phyloP scores from a whole-genome alignment of 2,113 vertebrate genomes.

The Phoenicopterus ruber region DNA sequence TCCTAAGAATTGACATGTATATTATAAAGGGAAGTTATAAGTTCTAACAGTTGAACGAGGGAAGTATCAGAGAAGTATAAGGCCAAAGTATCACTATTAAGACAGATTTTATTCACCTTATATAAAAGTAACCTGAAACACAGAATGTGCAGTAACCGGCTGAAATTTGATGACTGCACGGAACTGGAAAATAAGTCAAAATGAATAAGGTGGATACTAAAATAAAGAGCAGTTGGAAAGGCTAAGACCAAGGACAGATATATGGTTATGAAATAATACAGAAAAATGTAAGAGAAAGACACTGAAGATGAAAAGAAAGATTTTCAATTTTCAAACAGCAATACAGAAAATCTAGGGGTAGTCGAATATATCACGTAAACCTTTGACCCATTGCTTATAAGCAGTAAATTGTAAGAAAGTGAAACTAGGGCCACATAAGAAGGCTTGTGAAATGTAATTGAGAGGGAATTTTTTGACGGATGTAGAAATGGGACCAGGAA shows the following conservation, averaged over 20 bases:
- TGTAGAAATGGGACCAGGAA: neutral
- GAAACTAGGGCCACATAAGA: neutral
- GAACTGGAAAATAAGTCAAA: slow-evolving; percentile 63
- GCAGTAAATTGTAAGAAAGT: slow-evolving; percentile 38
- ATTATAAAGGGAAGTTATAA: slow-evolving; percentile 35
- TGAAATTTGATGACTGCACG: slow-evolving; percentile 65
- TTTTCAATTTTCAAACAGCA: slow-evolving; percentile 48
- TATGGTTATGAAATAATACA: slow-evolving; percentile 57
- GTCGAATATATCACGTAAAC: slow-evolving; percentile 9
- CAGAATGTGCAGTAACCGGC: slow-evolving; percentile 34
- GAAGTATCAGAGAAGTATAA: slow-evolving; percentile 30
- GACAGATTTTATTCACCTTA: slow-evolving; percentile 46
- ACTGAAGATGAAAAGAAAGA: slow-evolving; percentile 40
- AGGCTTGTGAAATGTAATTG: slow-evolving; percentile 19
- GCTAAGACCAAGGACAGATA: slow-evolving; percentile 58
- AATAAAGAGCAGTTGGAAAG: slow-evolving; percentile 52
- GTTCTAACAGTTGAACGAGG: neutral
- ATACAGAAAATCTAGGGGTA: slow-evolving; percentile 27
- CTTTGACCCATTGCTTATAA: slow-evolving; percentile 39
- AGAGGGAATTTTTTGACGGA: neutral
- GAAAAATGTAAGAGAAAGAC: slow-evolving; percentile 58
- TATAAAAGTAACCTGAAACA: slow-evolving; percentile 42
- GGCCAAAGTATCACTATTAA: slow-evolving; percentile 54
- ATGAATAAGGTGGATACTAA: slow-evolving; percentile 40
- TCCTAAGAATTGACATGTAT: slow-evolving; percentile 35